Evolutionary conservation across 2,888 invertebrate species (phyloP), one percentile per base, ranked within the genome.

Genomic region (Pyralis farinalis): DNA sequence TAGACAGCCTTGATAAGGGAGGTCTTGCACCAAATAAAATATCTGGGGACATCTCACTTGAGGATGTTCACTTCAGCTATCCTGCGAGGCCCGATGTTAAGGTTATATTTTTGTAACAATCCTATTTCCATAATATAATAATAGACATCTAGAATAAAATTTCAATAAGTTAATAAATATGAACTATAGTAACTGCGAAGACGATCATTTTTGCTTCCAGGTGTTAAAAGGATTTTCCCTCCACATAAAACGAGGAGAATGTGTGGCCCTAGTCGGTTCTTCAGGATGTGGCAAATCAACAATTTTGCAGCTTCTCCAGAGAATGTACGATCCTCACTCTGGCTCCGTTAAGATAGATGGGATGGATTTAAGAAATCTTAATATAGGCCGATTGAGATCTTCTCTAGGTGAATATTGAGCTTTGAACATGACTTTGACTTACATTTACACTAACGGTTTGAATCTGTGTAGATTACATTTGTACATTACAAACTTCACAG

Each of bases 261-360:
- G 92, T 21, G 92, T 95, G 1, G 95, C 94, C 0, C 75, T 95
- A 28, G 94, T 94, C 0, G 94, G 93, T 0, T 91, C 93, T 8
- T 94, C 93, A 7, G 96, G 96, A 0, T 95, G 95, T 67, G 96
- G 96, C 1, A 96, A 96, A 72, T 94, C 94, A 0, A 96, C 96
- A 0, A 91, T 94, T 37, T 78, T 96, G 32, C 95, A 96, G 58
- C 80, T 97, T 7, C 81, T 94, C 42, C 94, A 94, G 56, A 81
- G 95, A 42, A 90, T 95, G 46, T 95, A 95, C 60, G 94, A 95
- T 63, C 93, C 94, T 0, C 53, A 60, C 0, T 64, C 83, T 6
- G 92, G 92, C 0, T 64, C 63, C 54, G 92, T 94, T 1, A 83
- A 87, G 43, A 69, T 95, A 7, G 95, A 95, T 55, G 93, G 92